Base-by-base conservation (phyloP, 2,797 vertebrate species). In the Calcarius lapponicus region DNA sequence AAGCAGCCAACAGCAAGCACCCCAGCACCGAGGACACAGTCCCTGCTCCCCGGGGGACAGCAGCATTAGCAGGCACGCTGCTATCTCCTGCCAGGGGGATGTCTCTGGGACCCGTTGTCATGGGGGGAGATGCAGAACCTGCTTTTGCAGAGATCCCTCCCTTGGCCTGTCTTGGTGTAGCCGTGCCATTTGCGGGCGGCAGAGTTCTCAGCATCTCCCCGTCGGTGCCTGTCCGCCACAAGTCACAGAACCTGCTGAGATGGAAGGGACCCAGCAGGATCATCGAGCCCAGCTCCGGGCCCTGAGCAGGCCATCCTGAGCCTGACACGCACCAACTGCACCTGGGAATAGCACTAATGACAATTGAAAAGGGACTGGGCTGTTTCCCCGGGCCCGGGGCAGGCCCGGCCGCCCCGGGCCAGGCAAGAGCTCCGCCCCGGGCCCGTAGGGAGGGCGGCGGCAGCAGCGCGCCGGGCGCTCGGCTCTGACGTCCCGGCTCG, bases 371-470 rank as follows among this genome's bases (percentile, higher is more conserved):
- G 17, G 10, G 13, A 7, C 8, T 1, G 3, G 9, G 53, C 5
- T 13, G 50, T 10, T 29, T 20, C 6, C 4, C 4, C 1, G 14
- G 50, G 19, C 13, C 83, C 34, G 7, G 36, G 38, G 36, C 25
- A 3, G 9, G 6, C 36, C 0, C 6, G 2, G 73, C 45, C 1
- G 16, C 10, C 3, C 2, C 24, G 3, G 29, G 18, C 5, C 1
- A 4, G 24, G 16, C 12, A 11, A 1, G 3, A 5, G 29, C 57
- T 4, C 22, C 31, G 54, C 53, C 32, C 19, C 10, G 36, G 36
- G 36, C 36, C 36, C 36, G 36, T 36, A 36, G 36, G 36, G 36
- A 36, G 36, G 36, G 36, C 31, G 31, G 17, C 6, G 4, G 25
- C 31, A 17, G 51, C 51, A 53, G 29, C 29, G 5, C 17, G 11